Percentiles rank a stretch among this genome's conserved stretches.
Evolutionary conservation across 2,797 vertebrate genomes (phyloP).

Genomic region (Dermochelys coriacea): DNA sequence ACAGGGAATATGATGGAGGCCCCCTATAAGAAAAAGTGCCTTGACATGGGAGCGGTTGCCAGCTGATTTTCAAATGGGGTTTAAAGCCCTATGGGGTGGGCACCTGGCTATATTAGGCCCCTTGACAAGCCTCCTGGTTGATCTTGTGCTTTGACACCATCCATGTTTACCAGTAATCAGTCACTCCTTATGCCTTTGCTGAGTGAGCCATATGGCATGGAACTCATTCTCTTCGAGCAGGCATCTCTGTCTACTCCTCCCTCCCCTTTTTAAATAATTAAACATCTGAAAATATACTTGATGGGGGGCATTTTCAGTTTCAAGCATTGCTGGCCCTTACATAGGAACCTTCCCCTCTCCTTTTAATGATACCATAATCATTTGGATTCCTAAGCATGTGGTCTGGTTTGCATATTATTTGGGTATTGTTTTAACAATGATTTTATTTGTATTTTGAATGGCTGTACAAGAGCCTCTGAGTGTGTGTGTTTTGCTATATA

Average conservation of each 20-base stretch:
- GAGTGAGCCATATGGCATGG: not conserved
- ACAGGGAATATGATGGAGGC: not conserved
- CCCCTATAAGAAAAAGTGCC: not conserved
- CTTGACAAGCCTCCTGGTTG: not conserved
- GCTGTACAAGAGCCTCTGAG: conserved; percentile 37
- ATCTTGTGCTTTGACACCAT: not conserved
- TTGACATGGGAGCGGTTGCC: not conserved
- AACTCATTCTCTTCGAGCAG: not conserved
- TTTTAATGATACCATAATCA: conserved; percentile 40
- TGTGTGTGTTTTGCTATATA: conserved; percentile 64
- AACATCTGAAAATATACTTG: conserved; percentile 60
- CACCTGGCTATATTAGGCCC: not conserved
- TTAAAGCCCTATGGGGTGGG: not conserved
- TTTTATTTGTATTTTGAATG: conserved; percentile 66
- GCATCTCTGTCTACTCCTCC: not conserved
- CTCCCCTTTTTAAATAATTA: conserved; percentile 47
- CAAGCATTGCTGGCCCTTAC: conserved; percentile 61
- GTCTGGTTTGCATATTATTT: conserved; percentile 43
- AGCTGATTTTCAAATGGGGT: not conserved
- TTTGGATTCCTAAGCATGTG: conserved; percentile 28
- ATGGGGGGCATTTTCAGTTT: conserved; percentile 67
- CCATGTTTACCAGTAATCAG: not conserved
- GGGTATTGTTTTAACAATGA: conserved; percentile 43
- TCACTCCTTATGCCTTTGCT: not conserved
- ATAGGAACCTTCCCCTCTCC: conserved; percentile 57